These are phyloP conservation scores for Orthosia gracilis DNA, from an alignment of 2,888 invertebrate genomes.

Conservation along the genomic window DNA sequence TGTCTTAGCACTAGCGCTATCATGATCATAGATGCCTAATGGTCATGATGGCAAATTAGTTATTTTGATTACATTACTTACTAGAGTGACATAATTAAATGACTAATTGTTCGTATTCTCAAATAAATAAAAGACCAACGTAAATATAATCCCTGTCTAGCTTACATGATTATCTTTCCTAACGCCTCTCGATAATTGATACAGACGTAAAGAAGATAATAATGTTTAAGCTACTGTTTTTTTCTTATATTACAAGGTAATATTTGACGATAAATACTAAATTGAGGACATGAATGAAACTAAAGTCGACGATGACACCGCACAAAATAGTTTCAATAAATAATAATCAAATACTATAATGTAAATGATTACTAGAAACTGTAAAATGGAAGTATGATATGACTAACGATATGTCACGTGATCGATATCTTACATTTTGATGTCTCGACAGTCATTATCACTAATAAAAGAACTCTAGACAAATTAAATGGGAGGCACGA, in stretches of 20 bases:
- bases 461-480: neutral
- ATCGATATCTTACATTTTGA: neutral
- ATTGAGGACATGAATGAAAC: no score
- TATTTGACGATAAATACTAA: neutral
- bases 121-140: neutral
- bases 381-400: neutral
- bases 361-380: no score
- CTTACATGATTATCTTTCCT: constrained; percentile 14
- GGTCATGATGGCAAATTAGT: neutral
- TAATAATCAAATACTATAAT: no score
- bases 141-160: constrained; percentile 20
- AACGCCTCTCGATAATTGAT: neutral
- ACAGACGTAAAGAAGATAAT: neutral
- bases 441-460: neutral
- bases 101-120: neutral
- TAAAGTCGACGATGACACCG: neutral
- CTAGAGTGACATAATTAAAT: constrained; percentile 14
- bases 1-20: constrained; percentile 9
- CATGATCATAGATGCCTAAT: constrained; percentile 1
- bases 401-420: neutral
- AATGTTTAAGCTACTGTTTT: neutral
- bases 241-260: neutral
- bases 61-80: neutral
- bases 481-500: neutral
- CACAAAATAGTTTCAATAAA: no score